Evolutionary conservation across 2,888 invertebrate species (phyloP).

Genomic region (Hirtodrosophila duncani): DNA sequence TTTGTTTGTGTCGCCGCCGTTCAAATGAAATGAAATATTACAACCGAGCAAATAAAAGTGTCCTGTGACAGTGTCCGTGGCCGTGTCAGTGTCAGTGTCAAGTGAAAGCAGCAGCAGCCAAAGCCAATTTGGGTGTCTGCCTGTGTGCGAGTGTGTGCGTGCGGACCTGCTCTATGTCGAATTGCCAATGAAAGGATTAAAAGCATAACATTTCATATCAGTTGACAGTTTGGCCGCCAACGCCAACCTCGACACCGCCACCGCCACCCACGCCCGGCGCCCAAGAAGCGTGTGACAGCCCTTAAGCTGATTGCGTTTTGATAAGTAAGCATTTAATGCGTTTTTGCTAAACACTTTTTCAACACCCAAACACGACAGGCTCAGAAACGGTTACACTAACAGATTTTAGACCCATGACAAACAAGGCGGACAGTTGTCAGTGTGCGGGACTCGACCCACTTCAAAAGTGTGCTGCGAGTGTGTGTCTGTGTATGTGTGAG

Average conservation of each 20-base stretch:
- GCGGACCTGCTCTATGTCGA: slow-evolving; percentile 25
- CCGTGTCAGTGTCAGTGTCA: slow-evolving; percentile 30
- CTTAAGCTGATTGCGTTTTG: slow-evolving; percentile 68
- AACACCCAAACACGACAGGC: slow-evolving; percentile 38
- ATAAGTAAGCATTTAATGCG: slow-evolving; percentile 74
- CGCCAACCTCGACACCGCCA: too few species aligned
- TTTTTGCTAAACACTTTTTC: slow-evolving; percentile 62
- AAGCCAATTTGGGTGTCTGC: background rate
- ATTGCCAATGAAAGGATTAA: slow-evolving; percentile 53
- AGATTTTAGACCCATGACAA: slow-evolving; percentile 20
- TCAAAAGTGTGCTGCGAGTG: too few species aligned
- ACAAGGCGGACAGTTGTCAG: slow-evolving; percentile 4
- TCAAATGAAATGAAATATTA: slow-evolving; percentile 42
- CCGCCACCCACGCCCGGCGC: too few species aligned
- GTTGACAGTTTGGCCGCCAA: slow-evolving; percentile 35
- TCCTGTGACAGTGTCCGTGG: slow-evolving; percentile 36
- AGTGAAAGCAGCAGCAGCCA: background rate
- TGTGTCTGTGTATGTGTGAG: too few species aligned
- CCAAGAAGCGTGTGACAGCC: too few species aligned
- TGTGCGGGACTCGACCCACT: slow-evolving; percentile 39
- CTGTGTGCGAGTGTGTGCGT: slow-evolving; percentile 5
- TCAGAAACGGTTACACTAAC: background rate
- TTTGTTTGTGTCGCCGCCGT: too few species aligned
- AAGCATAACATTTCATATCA: slow-evolving; percentile 55
- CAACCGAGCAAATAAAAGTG: slow-evolving; percentile 36